These are phyloP conservation scores for Ptyas mucosa DNA, from an alignment of 2,113 vertebrate genomes.

Conservation along the genomic window DNA sequence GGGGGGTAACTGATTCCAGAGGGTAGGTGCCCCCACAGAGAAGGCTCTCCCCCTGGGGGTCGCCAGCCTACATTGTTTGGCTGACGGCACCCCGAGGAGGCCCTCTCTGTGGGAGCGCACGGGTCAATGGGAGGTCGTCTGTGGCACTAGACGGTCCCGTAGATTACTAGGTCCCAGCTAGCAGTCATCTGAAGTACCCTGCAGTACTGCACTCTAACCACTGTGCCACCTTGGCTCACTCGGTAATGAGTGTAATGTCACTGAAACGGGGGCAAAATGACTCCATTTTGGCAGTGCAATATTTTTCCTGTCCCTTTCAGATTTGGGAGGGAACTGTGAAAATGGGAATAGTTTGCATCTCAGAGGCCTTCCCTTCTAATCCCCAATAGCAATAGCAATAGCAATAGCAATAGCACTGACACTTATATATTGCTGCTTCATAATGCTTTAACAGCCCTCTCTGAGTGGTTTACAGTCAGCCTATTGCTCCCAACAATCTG, in stretches of 20 bases:
- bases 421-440: not conserved
- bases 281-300: not conserved
- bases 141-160: too few species aligned
- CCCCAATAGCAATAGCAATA: not conserved
- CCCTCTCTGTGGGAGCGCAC: too few species aligned
- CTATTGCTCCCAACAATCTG: not conserved
- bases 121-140: too few species aligned
- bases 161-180: too few species aligned
- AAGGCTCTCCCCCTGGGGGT: too few species aligned
- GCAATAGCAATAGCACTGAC: not conserved
- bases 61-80: too few species aligned
- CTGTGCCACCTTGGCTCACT: too few species aligned
- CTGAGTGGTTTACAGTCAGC: not conserved
- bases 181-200: too few species aligned
- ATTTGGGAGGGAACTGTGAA: not conserved
- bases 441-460: not conserved
- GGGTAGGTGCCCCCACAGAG: too few species aligned
- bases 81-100: too few species aligned
- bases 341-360: not conserved
- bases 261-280: not conserved
- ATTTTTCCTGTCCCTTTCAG: not conserved
- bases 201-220: too few species aligned
- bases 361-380: not conserved
- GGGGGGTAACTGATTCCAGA: too few species aligned
- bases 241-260: not conserved